phyloP scores from a whole-genome alignment of 2,113 vertebrate species.

The Perca flavescens region DNA sequence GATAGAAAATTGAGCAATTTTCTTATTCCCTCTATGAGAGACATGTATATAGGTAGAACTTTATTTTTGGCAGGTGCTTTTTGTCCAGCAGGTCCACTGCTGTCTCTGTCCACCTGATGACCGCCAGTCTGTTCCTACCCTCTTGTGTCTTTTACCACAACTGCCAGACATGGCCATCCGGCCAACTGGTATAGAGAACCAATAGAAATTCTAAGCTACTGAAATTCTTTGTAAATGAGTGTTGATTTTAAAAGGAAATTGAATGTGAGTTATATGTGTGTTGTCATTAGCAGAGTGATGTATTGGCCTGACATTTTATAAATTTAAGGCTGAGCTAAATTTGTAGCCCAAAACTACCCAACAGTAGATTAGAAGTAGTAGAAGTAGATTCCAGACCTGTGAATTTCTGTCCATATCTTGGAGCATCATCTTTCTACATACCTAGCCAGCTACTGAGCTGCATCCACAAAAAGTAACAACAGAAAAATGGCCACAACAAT shows the following conservation, averaged over 20 bases:
- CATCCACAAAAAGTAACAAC: background rate
- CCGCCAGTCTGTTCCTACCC: background rate
- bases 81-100: constrained; percentile 14
- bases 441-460: background rate
- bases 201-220: background rate
- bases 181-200: background rate
- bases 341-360: background rate
- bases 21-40: background rate
- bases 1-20: background rate
- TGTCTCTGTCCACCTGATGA: constrained; percentile 14
- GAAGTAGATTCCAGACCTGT: background rate
- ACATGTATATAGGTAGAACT: background rate
- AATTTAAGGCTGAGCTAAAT: background rate
- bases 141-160: background rate
- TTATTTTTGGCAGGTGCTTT: background rate
- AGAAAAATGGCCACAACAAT: background rate
- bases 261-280: background rate
- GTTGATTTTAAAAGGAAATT: background rate
- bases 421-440: background rate
- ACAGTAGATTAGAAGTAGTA: background rate
- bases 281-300: background rate
- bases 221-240: background rate
- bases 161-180: background rate
- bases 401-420: background rate
- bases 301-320: background rate